phyloP scores from a whole-genome alignment of 2,797 vertebrate genomes.

The Ptychobarbus kaznakovi region DNA sequence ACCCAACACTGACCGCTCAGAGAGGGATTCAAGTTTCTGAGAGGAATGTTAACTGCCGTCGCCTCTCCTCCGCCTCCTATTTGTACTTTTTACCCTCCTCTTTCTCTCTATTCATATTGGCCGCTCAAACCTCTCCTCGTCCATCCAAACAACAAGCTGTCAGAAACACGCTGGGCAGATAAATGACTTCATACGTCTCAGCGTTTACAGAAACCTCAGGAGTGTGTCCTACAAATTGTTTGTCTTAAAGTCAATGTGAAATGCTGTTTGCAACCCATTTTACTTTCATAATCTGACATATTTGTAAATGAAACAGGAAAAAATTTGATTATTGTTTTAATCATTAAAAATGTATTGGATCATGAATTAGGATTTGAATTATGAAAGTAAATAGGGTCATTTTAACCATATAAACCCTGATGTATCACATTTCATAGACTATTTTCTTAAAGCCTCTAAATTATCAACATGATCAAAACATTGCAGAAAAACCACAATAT shows the following conservation, averaged over 20 bases:
- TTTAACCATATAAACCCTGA: background rate
- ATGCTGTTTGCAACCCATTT: background rate
- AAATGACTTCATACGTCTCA: conserved; percentile 36
- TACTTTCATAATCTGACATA: background rate
- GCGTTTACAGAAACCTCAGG: conserved; percentile 3
- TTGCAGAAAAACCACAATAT: background rate
- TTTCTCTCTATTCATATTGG: background rate
- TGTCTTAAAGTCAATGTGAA: background rate
- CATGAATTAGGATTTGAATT: background rate
- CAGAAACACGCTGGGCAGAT: conserved; percentile 6
- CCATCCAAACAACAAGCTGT: conserved; percentile 47
- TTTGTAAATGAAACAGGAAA: background rate
- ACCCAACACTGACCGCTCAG: conserved; percentile 70
- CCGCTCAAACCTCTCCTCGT: conserved; percentile 9
- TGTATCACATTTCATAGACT: background rate
- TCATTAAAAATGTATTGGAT: background rate
- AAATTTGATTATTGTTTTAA: background rate
- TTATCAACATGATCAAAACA: background rate
- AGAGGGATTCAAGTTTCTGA: conserved; percentile 74
- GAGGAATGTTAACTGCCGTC: conserved; percentile 79
- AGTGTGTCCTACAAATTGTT: background rate
- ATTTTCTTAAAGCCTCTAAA: background rate
- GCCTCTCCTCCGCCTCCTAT: conserved; percentile 35
- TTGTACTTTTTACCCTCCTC: conserved; percentile 30
- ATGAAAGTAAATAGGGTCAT: background rate